Percentiles rank a stretch among this genome's conserved stretches.
Conservation (phyloP, 2,797 vertebrate genomes). For the Scolopax bukidnonensis region DNA sequence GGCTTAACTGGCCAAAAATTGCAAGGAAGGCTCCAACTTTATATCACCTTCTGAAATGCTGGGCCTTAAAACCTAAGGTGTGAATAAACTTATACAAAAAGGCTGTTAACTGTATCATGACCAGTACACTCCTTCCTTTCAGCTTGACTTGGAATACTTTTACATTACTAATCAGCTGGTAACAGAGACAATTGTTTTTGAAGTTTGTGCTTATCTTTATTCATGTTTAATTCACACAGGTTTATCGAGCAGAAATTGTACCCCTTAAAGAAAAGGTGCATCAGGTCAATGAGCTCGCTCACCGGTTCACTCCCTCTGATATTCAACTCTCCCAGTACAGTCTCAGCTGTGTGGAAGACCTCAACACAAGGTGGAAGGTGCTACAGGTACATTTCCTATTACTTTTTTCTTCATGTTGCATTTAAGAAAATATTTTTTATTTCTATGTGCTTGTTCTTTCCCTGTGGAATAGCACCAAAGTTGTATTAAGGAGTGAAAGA, state of each 20-base stretch:
- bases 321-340: slow-evolving; percentile 91
- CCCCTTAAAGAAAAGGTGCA: slow-evolving; percentile 92
- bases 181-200: neutral
- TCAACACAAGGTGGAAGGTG: slow-evolving; percentile 93
- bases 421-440: neutral
- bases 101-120: neutral
- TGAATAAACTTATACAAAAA: neutral
- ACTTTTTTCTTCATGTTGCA: neutral
- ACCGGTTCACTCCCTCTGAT: slow-evolving; percentile 82
- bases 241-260: slow-evolving; percentile 88
- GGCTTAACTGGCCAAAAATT: neutral
- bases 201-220: neutral
- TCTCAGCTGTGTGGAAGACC: slow-evolving; percentile 88
- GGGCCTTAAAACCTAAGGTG: neutral
- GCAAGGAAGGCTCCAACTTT: neutral
- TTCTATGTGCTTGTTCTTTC: neutral
- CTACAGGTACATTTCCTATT: slow-evolving; percentile 85
- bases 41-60: neutral
- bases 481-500: neutral
- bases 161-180: neutral
- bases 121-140: neutral
- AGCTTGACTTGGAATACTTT: neutral
- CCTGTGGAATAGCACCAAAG: neutral
- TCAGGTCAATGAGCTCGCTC: slow-evolving; percentile 88
- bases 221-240: slow-evolving; percentile 75